phyloP scores from a whole-genome alignment of 1,140 invertebrate genomes.

The Halictus rubicundus region DNA sequence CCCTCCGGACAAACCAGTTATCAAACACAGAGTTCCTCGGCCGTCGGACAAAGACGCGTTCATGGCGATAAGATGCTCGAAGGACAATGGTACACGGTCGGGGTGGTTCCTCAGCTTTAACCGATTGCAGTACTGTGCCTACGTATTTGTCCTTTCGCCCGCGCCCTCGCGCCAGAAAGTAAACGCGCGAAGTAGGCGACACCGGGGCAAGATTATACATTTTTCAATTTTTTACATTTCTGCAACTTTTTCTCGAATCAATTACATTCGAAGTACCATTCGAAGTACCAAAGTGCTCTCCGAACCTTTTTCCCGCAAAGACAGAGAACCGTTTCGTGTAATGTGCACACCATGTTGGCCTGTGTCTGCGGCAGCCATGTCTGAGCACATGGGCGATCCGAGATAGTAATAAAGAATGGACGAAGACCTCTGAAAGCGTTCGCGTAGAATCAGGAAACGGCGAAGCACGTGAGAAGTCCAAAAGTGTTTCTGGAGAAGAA shows the following conservation, averaged over 20 bases:
- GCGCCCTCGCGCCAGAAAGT: too few species aligned
- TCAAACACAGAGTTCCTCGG: neutral
- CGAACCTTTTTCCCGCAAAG: too few species aligned
- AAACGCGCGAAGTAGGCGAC: too few species aligned
- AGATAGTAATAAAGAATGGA: neutral
- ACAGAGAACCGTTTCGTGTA: too few species aligned
- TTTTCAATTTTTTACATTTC: too few species aligned
- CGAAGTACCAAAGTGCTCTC: too few species aligned
- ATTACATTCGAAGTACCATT: too few species aligned
- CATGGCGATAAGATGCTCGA: neutral
- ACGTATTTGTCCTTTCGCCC: neutral
- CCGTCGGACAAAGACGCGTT: neutral
- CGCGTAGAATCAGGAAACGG: neutral
- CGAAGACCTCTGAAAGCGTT: neutral
- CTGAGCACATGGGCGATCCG: too few species aligned
- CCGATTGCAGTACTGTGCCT: neutral
- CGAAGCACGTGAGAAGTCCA: neutral
- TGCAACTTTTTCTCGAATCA: too few species aligned
- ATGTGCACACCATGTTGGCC: too few species aligned
- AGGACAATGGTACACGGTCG: neutral
- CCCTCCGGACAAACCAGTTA: conserved; percentile 2
- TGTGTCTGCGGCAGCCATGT: too few species aligned
- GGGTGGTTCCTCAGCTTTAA: neutral
- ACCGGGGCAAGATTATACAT: too few species aligned
- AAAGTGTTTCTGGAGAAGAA: neutral